Conservation (phyloP, 2,797 vertebrate genomes). For the Morelia viridis region DNA sequence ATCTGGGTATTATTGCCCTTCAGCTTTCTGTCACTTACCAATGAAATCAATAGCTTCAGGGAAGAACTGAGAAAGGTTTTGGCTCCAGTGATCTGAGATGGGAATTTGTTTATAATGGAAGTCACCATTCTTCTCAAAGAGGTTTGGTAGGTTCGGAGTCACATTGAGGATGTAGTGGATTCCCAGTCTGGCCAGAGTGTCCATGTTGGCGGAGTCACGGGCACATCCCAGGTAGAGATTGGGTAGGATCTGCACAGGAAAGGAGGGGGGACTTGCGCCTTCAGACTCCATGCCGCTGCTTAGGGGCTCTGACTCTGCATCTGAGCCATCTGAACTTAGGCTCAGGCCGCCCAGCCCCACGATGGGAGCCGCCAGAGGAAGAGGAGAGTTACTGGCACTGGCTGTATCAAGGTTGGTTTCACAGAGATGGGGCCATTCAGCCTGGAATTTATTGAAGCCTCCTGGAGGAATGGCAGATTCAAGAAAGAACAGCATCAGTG, state of each 20-base stretch:
- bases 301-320: constrained; percentile 60
- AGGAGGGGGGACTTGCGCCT: constrained; percentile 59
- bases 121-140: constrained; percentile 71
- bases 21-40: constrained; percentile 57
- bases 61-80: constrained; percentile 73
- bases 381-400: constrained; percentile 42
- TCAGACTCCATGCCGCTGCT: constrained; percentile 62
- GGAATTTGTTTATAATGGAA: constrained; percentile 75
- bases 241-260: constrained; percentile 71
- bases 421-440: constrained; percentile 69
- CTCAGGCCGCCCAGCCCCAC: constrained; percentile 66
- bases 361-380: constrained; percentile 48
- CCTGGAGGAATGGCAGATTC: constrained; percentile 48
- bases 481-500: neutral
- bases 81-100: constrained; percentile 75
- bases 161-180: constrained; percentile 74
- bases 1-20: neutral
- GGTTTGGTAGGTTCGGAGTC: constrained; percentile 72
- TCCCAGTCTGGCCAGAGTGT: constrained; percentile 68
- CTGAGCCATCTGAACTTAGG: constrained; percentile 62
- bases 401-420: constrained; percentile 59
- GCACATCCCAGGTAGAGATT: constrained; percentile 71
- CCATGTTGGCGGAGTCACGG: constrained; percentile 69
- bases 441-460: constrained; percentile 70
- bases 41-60: constrained; percentile 73